Percentiles rank a stretch among this genome's conserved stretches.
These are phyloP conservation scores for Entomobrya multifasciata DNA, from an alignment of 2,888 invertebrate genomes.

Conservation along the genomic window DNA sequence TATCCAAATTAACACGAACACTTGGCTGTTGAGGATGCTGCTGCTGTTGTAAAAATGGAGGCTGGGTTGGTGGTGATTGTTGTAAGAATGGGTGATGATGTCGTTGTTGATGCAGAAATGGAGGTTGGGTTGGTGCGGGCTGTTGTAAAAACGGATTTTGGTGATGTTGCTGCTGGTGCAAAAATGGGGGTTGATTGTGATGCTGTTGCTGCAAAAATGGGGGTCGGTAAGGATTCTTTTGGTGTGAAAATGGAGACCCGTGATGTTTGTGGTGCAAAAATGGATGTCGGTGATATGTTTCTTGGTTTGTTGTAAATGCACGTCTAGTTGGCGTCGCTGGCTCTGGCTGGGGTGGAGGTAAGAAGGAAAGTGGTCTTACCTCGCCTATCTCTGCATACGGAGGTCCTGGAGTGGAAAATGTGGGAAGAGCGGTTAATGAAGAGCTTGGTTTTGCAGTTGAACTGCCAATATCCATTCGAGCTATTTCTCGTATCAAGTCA, in stretches of 20 bases:
- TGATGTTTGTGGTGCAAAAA: too few relatives aligned
- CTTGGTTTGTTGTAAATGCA: not conserved
- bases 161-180: too few relatives aligned
- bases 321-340: constrained; percentile 42
- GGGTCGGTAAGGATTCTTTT: too few relatives aligned
- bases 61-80: too few relatives aligned
- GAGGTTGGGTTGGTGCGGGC: too few relatives aligned
- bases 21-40: constrained; percentile 10
- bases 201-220: too few relatives aligned
- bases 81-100: too few relatives aligned
- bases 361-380: constrained; percentile 51
- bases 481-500: constrained; percentile 33
- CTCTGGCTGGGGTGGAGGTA: constrained; percentile 48
- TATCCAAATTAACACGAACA: constrained; percentile 53
- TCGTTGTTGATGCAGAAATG: too few relatives aligned
- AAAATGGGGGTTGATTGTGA: too few relatives aligned
- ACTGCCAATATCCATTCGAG: constrained; percentile 17
- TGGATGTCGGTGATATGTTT: not conserved
- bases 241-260: too few relatives aligned
- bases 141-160: too few relatives aligned
- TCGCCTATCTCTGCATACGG: constrained; percentile 57
- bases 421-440: constrained; percentile 42
- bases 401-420: constrained; percentile 52
- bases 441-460: constrained; percentile 28
- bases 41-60: not conserved